Base-by-base conservation (phyloP, 2,113 vertebrate genomes). In the Ochotona princeps region DNA sequence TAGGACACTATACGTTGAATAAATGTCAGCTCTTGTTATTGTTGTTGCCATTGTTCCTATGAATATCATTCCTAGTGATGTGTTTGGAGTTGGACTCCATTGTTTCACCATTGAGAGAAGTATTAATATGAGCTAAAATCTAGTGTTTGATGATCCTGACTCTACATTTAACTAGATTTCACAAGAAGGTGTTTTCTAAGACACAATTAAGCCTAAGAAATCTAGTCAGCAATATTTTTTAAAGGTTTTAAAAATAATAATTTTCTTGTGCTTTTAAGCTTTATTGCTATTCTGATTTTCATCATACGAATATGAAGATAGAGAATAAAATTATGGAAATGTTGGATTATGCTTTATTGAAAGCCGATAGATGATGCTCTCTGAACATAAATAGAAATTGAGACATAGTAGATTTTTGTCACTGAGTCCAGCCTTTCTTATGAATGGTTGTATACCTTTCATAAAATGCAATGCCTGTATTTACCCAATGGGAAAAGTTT, bases 391-490 rank as follows among this genome's bases (percentile, higher is more conserved):
- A 21, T 35, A 44, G 25, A 78, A 76, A 57, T 63, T 47, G 38
- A 70, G 26, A 65, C 30, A 7, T 26, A 49, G 38, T 32, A 47
- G 72, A 63, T 61, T 35, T 15, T 9, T 21, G 21, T 83, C 51
- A 49, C n/a, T 13, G 13, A 2, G n/a, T 78, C 66, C 25, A 2
- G 63, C 21, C 15, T 60, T 79, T 70, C n/a, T 18, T 57, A 6
- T 57, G 63, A 49, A 38, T 78, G 10, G 11, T 51, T 87, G 13
- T 89, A 65, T 1, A 65, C 49, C 60, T 92, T 84, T 94, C 60
- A 85, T 79, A 85, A 88, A 92, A 88, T 67, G 84, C 79, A 75
- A 84, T 81, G 51, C 14, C 35, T 83, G 7, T 63, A 60, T 96
- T 87, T 87, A 57, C 76, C 83, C 54, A 84, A 1, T 84, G 61